Percentiles rank a stretch among this genome's conserved stretches.
These are phyloP conservation scores for Xenopus petersii DNA, from an alignment of 2,797 vertebrate genomes.

Conservation along the genomic window DNA sequence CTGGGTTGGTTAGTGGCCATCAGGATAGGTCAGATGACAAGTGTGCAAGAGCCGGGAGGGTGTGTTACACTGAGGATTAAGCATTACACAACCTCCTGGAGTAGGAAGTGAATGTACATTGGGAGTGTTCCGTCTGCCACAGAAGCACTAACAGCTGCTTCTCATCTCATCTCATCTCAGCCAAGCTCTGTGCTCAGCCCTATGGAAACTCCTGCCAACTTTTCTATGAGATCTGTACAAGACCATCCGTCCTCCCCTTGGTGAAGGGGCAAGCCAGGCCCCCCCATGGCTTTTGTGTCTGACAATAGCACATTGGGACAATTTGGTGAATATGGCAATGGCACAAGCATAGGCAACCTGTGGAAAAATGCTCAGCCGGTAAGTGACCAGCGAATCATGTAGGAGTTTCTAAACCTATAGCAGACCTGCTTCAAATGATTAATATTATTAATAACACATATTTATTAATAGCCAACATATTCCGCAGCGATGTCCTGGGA, in stretches of 20 bases:
- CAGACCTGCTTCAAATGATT: no score
- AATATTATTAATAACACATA: no score
- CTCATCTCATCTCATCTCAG: neutral
- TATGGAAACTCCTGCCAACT: slow-evolving; percentile 31
- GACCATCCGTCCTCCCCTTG: slow-evolving; percentile 35
- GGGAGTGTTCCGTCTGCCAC: slow-evolving; percentile 7
- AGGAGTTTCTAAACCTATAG: no score
- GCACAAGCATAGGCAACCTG: slow-evolving; percentile 52
- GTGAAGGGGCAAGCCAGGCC: slow-evolving; percentile 10
- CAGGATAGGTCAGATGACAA: neutral
- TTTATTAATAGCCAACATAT: no score
- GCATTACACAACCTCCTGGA: slow-evolving; percentile 7
- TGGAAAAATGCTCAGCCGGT: slow-evolving; percentile 68
- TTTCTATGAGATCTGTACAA: slow-evolving; percentile 21
- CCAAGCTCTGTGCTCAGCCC: slow-evolving; percentile 9
- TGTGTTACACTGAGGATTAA: neutral
- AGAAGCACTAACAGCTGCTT: neutral
- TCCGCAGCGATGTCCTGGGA: no score
- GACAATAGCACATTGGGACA: slow-evolving; percentile 50
- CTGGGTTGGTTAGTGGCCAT: neutral
- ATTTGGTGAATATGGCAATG: fast-evolving
- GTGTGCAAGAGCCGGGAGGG: neutral
- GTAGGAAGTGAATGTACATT: slow-evolving; percentile 53
- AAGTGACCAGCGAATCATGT: slow-evolving; percentile 41
- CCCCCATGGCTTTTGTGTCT: slow-evolving; percentile 29